Evolutionary conservation across 2,113 vertebrate species (phyloP).

Genomic region (Uria lomvia): DNA sequence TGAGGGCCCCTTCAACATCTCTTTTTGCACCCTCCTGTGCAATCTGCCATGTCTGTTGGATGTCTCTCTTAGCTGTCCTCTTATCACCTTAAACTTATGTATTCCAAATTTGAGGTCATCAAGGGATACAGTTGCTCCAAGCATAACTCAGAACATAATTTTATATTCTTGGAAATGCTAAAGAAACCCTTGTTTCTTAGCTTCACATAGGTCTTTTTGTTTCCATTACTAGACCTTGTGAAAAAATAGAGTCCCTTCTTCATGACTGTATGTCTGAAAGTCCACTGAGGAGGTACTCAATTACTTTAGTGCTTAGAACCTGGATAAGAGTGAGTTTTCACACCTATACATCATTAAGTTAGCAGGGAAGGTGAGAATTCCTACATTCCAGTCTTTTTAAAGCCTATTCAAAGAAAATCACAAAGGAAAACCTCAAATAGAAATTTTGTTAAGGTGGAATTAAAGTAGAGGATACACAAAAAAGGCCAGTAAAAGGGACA

Average conservation of each 20-base stretch:
- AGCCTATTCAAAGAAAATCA: neutral
- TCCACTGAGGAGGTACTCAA: neutral
- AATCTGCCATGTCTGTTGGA: neutral
- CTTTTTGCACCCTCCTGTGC: neutral
- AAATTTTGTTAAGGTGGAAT: neutral
- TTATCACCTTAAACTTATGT: neutral
- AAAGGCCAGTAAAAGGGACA: neutral
- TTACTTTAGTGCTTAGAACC: neutral
- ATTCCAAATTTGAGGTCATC: neutral
- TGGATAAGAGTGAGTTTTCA: neutral
- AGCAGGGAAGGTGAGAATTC: neutral
- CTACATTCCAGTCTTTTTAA: neutral
- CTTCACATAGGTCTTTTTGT: neutral
- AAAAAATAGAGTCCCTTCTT: neutral
- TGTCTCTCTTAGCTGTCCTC: neutral
- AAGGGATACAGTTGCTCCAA: neutral
- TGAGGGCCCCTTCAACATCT: neutral
- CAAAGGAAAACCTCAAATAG: neutral
- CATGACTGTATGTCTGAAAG: neutral
- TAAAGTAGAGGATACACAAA: neutral
- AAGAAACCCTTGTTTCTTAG: neutral
- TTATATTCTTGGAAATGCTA: neutral
- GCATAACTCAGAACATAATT: neutral
- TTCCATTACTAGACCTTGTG: neutral
- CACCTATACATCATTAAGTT: neutral